Evolutionary conservation across 2,113 vertebrate genomes (phyloP).

Genomic region (Sardina pilchardus): DNA sequence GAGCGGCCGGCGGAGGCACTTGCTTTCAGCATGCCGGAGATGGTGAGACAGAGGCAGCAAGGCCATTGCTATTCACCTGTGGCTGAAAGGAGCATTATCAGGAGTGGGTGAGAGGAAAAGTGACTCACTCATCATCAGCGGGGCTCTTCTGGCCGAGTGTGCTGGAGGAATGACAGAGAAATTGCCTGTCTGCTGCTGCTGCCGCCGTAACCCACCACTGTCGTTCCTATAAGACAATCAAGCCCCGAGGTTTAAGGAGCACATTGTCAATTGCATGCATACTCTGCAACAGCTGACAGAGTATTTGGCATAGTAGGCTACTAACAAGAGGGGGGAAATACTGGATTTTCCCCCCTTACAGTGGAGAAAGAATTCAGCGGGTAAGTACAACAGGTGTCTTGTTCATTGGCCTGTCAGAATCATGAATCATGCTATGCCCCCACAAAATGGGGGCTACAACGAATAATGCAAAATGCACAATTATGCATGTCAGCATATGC

Average conservation of each 20-base stretch:
- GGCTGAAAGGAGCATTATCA: constrained; percentile 12
- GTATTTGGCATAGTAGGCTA: neutral
- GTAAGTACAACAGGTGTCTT: neutral
- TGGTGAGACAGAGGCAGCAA: neutral
- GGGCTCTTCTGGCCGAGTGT: neutral
- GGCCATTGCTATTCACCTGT: constrained; percentile 9
- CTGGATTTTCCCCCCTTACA: neutral
- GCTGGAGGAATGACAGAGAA: constrained; percentile 5
- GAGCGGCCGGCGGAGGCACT: neutral
- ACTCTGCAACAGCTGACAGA: neutral
- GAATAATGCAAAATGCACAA: neutral
- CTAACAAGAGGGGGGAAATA: neutral
- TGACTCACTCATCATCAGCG: constrained; percentile 9
- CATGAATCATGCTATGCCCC: neutral
- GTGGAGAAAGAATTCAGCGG: neutral
- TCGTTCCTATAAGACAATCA: neutral
- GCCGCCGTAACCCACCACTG: neutral
- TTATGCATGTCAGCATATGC: neutral
- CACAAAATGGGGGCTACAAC: neutral
- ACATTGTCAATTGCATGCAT: neutral
- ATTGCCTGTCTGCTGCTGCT: neutral
- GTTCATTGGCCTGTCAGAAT: neutral
- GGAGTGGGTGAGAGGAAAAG: constrained; percentile 8
- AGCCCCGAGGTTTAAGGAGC: neutral
- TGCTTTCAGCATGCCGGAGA: neutral